Percentiles rank a stretch among this genome's conserved stretches.
Conservation (phyloP, 2,113 vertebrate species). For the Daphoenositta chrysoptera region DNA sequence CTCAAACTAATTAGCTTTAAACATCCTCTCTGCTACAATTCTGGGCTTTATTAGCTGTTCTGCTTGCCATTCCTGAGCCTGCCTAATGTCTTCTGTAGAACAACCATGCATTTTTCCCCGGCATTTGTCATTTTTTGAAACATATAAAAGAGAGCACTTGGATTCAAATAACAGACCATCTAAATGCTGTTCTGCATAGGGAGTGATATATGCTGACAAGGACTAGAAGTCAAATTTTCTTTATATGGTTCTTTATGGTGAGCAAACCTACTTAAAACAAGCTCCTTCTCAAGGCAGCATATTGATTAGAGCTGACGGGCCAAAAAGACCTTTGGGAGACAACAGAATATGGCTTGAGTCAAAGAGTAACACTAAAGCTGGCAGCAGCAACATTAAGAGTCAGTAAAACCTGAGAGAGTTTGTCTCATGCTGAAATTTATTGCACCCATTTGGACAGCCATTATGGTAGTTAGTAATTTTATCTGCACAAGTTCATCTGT, state of each 20-base stretch:
- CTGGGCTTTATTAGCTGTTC: conserved; percentile 28
- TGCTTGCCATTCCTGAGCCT: neutral
- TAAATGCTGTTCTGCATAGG: conserved; percentile 47
- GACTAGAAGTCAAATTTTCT: conserved; percentile 53
- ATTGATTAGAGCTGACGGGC: conserved; percentile 63
- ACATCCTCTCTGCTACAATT: conserved; percentile 19
- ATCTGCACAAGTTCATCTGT: conserved; percentile 67
- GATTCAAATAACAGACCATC: conserved; percentile 22
- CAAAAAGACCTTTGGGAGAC: conserved; percentile 64
- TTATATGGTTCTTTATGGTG: conserved; percentile 51
- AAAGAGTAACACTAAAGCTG: conserved; percentile 66
- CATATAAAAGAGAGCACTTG: conserved; percentile 22
- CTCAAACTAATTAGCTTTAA: conserved; percentile 46
- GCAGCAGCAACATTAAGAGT: conserved; percentile 64
- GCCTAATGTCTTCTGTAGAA: conserved; percentile 22
- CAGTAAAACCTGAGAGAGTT: conserved; percentile 66
- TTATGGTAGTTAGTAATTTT: conserved; percentile 65
- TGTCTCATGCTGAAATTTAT: conserved; percentile 57
- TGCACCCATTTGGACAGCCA: conserved; percentile 59
- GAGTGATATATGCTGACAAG: conserved; percentile 49
- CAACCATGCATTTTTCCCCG: conserved; percentile 33
- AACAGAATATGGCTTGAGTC: conserved; percentile 62
- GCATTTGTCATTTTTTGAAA: conserved; percentile 49
- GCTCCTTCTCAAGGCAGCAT: conserved; percentile 46
- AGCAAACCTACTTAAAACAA: conserved; percentile 57